Evolutionary conservation across 2,113 vertebrate species (phyloP).

Genomic region (Coreoperca whiteheadi): DNA sequence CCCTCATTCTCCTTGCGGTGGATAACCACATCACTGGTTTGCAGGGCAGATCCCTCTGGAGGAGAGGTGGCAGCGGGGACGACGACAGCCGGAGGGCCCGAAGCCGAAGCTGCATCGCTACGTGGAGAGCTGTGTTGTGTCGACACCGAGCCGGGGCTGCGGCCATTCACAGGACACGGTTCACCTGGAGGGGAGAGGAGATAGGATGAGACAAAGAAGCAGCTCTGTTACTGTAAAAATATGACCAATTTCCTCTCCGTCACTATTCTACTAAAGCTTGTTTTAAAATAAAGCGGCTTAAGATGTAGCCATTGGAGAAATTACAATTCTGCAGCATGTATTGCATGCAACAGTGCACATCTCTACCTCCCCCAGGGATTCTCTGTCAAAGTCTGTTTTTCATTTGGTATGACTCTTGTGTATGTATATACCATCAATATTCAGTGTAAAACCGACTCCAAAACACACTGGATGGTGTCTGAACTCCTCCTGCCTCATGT

Average conservation of each 20-base stretch:
- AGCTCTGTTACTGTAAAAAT: constrained; percentile 3
- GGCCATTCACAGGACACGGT: constrained; percentile 93
- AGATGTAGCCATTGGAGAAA: constrained; percentile 6
- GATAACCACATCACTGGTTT: constrained; percentile 94
- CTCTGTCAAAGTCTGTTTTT: constrained; percentile 33
- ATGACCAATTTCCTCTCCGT: neutral
- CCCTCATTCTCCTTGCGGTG: constrained; percentile 98
- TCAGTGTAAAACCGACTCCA: neutral
- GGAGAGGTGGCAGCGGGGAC: constrained; percentile 70
- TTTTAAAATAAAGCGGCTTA: constrained; percentile 1
- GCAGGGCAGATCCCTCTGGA: constrained; percentile 88
- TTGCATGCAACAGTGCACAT: constrained; percentile 22
- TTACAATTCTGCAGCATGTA: neutral
- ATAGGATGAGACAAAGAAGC: neutral
- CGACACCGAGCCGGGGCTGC: constrained; percentile 93
- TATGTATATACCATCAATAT: neutral
- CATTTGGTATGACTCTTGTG: constrained; percentile 22
- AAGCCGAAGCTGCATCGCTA: constrained; percentile 87
- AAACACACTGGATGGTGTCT: neutral
- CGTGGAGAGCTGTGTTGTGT: constrained; percentile 97
- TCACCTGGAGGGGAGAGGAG: constrained; percentile 86
- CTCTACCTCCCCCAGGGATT: constrained; percentile 1
- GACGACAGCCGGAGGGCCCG: constrained; percentile 73
- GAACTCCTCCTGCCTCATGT: neutral
- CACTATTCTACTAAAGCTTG: constrained; percentile 1